Conservation (phyloP, 37 sponge, comb jelly and placozoan species). For the Mnemiopsis leidyi region DNA sequence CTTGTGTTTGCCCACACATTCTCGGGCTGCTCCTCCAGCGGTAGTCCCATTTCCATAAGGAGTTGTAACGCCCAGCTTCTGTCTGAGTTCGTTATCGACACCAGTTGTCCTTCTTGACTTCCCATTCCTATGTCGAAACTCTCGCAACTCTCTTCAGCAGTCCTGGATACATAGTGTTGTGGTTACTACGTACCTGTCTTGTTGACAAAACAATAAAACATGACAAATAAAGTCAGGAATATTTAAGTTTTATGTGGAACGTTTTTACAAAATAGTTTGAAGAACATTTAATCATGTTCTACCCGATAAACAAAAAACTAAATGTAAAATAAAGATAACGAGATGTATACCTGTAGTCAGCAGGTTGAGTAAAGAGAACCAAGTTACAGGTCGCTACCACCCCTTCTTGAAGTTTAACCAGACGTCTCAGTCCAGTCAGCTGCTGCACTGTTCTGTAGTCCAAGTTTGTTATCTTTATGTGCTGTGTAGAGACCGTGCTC, state of each 20-base stretch:
- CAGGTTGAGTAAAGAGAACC: background rate
- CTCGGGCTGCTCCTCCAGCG: background rate
- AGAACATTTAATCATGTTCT: too few relatives aligned
- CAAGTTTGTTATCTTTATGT: background rate
- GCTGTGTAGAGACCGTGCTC: background rate
- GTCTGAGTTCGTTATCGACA: background rate
- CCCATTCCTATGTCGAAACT: background rate
- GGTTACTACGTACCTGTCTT: too few relatives aligned
- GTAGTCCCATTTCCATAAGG: background rate
- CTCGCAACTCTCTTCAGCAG: background rate
- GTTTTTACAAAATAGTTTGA: background rate
- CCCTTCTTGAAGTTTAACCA: background rate
- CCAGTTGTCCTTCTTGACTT: background rate
- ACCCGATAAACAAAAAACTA: too few relatives aligned
- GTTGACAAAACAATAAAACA: background rate
- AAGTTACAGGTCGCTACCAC: background rate
- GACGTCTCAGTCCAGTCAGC: background rate
- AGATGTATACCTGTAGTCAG: background rate
- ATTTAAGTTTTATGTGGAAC: background rate
- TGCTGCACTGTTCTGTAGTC: background rate
- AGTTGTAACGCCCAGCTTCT: background rate
- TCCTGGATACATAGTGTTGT: too few relatives aligned
- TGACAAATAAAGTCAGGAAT: background rate
- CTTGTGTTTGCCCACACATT: background rate
- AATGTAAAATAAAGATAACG: background rate